Conservation (phyloP, 2,797 vertebrate species). For the Microhierax caerulescens region DNA sequence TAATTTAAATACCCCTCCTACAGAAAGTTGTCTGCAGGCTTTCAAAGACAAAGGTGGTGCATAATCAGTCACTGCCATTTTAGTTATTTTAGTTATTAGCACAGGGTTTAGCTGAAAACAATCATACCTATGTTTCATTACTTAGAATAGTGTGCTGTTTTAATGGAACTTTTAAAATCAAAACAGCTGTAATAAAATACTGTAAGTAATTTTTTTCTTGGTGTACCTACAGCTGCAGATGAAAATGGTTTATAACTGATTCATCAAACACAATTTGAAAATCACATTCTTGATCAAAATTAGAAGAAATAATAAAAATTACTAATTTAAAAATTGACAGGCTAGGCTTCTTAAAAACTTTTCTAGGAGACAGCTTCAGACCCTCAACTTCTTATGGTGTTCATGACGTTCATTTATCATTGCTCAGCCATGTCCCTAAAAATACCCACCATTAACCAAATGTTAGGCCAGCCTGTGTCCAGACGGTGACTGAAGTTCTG, state of each 20-base stretch:
- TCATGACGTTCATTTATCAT: background rate
- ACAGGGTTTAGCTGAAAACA: background rate
- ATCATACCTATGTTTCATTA: background rate
- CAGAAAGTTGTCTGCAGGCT: background rate
- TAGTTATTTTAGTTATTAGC: background rate
- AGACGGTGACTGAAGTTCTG: slow-evolving; percentile 38
- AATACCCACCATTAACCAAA: background rate
- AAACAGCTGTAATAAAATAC: background rate
- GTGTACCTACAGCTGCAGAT: background rate
- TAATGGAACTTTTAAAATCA: background rate
- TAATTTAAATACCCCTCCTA: background rate
- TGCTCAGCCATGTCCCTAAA: background rate
- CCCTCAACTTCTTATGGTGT: background rate
- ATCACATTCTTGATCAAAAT: background rate
- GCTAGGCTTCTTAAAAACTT: background rate
- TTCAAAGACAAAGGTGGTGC: background rate
- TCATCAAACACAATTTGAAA: background rate
- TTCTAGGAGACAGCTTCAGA: background rate
- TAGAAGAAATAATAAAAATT: background rate
- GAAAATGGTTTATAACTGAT: background rate
- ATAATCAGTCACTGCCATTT: background rate
- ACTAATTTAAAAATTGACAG: background rate
- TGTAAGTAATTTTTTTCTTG: background rate
- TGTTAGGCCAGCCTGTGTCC: background rate
- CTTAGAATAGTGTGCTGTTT: background rate